Evolutionary conservation across 2,797 vertebrate genomes (phyloP).

Genomic region (Gallinago solitaria): DNA sequence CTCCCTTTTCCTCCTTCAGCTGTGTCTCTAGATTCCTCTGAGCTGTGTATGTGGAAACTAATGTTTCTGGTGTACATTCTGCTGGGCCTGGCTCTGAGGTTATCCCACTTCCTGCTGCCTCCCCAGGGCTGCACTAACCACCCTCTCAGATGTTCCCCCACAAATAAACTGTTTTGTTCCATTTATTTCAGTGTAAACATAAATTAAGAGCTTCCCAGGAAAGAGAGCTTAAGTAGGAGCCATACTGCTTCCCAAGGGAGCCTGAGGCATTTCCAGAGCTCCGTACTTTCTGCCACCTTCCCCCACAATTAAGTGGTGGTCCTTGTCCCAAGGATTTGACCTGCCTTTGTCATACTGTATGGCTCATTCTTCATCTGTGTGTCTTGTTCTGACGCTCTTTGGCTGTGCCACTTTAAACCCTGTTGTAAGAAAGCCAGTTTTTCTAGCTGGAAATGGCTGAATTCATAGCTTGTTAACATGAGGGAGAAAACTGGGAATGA

Average conservation of each 20-base stretch:
- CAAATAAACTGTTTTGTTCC: conserved; percentile 69
- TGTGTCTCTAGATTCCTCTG: background rate
- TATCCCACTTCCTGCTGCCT: conserved; percentile 76
- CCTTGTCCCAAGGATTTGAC: conserved; percentile 15
- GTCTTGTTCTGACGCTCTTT: background rate
- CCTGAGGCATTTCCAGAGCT: conserved; percentile 53
- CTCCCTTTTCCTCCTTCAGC: background rate
- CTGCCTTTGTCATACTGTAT: background rate
- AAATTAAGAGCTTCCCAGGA: conserved; percentile 74
- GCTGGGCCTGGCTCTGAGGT: conserved; percentile 69
- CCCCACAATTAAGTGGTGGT: conserved; percentile 29
- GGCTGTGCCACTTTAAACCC: background rate
- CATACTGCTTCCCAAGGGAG: conserved; percentile 63
- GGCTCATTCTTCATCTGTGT: background rate
- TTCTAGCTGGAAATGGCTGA: background rate
- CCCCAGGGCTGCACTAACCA: conserved; percentile 68
- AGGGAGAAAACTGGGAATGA: background rate
- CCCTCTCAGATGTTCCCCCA: conserved; percentile 47
- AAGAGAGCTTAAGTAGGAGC: conserved; percentile 61
- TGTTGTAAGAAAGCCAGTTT: background rate
- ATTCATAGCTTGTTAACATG: background rate
- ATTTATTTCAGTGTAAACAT: conserved; percentile 75
- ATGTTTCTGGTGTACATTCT: conserved; percentile 35
- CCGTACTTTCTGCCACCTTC: conserved; percentile 45
- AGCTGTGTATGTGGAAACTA: conserved; percentile 29